Evolutionary conservation across 2,888 invertebrate genomes (phyloP).

Genomic region (Parnassius orleans): DNA sequence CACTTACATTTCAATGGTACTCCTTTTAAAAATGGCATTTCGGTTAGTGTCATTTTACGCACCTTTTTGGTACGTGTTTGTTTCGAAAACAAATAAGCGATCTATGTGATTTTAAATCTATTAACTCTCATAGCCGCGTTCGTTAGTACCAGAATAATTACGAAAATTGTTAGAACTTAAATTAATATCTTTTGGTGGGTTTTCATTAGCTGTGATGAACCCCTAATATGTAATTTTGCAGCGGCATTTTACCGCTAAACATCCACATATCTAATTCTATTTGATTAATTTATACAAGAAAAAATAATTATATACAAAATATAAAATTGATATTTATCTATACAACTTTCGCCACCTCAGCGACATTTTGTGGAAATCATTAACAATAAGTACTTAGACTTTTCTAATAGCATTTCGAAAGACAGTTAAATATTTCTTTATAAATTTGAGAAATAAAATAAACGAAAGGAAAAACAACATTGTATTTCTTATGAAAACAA

Average conservation of each 20-base stretch:
- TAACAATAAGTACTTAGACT: conserved; percentile 70
- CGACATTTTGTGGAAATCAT: conserved; percentile 58
- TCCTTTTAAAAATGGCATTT: neutral
- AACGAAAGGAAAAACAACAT: conserved; percentile 42
- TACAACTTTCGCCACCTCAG: conserved; percentile 60
- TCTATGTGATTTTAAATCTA: conserved; percentile 32
- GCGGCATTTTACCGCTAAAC: conserved; percentile 33
- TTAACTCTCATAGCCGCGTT: conserved; percentile 37
- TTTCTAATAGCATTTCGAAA: conserved; percentile 44
- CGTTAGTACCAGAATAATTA: conserved; percentile 23
- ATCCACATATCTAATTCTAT: conserved; percentile 66
- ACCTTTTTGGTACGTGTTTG: conserved; percentile 23
- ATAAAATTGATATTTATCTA: conserved; percentile 74
- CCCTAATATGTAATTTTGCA: conserved; percentile 33
- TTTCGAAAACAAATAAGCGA: conserved; percentile 35
- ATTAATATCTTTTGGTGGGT: conserved; percentile 55
- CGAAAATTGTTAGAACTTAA: conserved; percentile 38
- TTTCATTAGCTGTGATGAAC: conserved; percentile 28
- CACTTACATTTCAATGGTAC: neutral
- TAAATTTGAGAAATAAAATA: conserved; percentile 46
- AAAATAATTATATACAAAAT: conserved; percentile 75
- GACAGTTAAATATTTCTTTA: conserved; percentile 47
- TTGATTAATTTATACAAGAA: conserved; percentile 73
- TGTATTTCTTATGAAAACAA: conserved; percentile 21
- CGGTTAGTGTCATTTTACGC: neutral